A percentile compares a stretch with the other conserved stretches of the same genome.
phyloP scores from a whole-genome alignment of 2,113 vertebrate species.

The Megaceryle maxima region DNA sequence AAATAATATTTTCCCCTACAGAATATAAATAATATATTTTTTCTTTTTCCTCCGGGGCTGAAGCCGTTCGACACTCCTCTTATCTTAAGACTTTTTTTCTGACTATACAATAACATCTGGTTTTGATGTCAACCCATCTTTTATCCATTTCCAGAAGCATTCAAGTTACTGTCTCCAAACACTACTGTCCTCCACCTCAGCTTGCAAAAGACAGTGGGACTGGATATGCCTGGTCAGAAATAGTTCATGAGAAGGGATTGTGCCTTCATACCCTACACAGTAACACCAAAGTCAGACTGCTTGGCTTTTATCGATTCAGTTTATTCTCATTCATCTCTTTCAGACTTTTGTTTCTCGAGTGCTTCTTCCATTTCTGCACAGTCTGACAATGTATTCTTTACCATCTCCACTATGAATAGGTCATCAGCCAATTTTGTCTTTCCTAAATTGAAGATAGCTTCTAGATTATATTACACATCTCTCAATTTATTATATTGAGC shows the following conservation, averaged over 20 bases:
- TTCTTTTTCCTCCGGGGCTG: background rate
- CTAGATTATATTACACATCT: background rate
- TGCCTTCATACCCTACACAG: background rate
- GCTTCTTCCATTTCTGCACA: background rate
- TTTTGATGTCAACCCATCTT: background rate
- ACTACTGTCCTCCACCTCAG: background rate
- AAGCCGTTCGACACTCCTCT: background rate
- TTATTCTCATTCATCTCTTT: background rate
- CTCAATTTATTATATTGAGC: background rate
- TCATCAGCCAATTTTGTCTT: background rate
- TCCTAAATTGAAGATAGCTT: background rate
- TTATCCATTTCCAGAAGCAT: background rate
- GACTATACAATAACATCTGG: background rate
- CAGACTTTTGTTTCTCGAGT: background rate
- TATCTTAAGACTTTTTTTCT: background rate
- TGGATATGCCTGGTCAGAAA: background rate
- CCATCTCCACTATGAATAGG: background rate
- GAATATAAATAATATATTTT: background rate
- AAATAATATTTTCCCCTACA: background rate
- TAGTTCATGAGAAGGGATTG: background rate
- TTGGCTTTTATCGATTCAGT: background rate
- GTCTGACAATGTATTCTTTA: background rate
- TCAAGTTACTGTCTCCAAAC: background rate
- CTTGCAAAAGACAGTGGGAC: background rate
- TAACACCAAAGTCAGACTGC: background rate